Conservation (phyloP, 1,140 invertebrate species). For the Drosophila subpulchrella region DNA sequence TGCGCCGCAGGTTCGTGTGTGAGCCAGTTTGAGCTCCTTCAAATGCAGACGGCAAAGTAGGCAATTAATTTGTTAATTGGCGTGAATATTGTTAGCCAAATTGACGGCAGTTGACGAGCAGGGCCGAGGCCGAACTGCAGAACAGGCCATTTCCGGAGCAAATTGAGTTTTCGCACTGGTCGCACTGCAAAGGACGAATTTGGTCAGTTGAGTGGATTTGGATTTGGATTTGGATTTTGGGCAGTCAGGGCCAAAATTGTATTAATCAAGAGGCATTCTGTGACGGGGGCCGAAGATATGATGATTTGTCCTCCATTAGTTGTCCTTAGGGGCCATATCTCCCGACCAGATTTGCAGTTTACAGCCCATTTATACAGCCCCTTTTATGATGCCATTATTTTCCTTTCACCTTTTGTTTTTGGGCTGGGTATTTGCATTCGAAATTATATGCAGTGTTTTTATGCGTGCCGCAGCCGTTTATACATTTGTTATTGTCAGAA, state of each 20-base stretch:
- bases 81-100: conserved; percentile 68
- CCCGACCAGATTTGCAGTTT: background rate
- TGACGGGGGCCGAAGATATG: background rate
- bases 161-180: conserved; percentile 62
- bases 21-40: conserved; percentile 26
- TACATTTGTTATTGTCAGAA: conserved; percentile 22
- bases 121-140: background rate
- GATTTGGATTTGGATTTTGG: conserved; percentile 8
- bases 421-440: background rate
- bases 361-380: conserved; percentile 1
- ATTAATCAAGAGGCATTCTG: conserved; percentile 7
- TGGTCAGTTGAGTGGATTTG: conserved; percentile 23
- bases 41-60: conserved; percentile 66
- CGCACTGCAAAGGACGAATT: conserved; percentile 37
- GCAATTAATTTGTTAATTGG: conserved; percentile 79
- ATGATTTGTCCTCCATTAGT: conserved; percentile 4
- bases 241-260: conserved; percentile 9
- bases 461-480: background rate
- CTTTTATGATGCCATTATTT: conserved; percentile 4
- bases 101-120: conserved; percentile 61
- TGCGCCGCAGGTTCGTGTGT: conserved; percentile 20
- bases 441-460: conserved; percentile 22
- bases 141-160: conserved; percentile 37
- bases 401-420: background rate
- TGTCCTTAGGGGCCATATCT: background rate